Evolutionary conservation across 2,888 invertebrate genomes (phyloP), one percentile per base, ranked within the genome.

Genomic region (Andrena praecox): DNA sequence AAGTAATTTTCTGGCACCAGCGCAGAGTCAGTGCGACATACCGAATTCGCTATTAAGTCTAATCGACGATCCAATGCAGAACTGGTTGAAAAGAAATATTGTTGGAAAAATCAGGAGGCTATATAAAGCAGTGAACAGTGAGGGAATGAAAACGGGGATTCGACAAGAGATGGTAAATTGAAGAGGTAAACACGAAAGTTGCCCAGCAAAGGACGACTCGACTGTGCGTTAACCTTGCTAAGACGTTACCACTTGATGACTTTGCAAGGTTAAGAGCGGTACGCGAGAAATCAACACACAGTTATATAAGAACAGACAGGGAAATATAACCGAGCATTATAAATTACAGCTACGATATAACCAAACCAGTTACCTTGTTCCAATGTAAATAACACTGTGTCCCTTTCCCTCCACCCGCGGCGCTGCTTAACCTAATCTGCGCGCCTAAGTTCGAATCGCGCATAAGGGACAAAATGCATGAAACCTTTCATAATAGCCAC

Each of bases 371-470:
- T n/a, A 10, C 42, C 16, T 4, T 2, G 42, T 16, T 12, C 42
- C 1, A 4, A 42, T 5, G 42, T 42, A 42, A 42, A 42, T 16
- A 42, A 42, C 42, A 42, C 42, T 42, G 12, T 42, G 16, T 7
- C 0, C 8, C 2, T 2, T 56, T 12, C 68, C 42, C 33, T 27
- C 29, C 27, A 59, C 16, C 0, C 16, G 59, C 7, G 73, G 31
- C 42, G 31, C 74, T 50, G 20, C n/a, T 3, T 42, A 31, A 56
- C 29, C 70, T 29, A 56, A 67, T 73, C 42, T 24, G 6, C 24
- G 29, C 24, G 66, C 16, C 10, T 5, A 20, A 16, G 0, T 35
- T 35, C 27, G n/a, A 35, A n/a, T 54, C 12, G 0, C 12, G 2
- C 20, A 27, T 29, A 10, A 12, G 0, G 0, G 7, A 27, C 12